Evolutionary conservation across 2,888 invertebrate genomes (phyloP).

Genomic region (Hyposoter didymator): DNA sequence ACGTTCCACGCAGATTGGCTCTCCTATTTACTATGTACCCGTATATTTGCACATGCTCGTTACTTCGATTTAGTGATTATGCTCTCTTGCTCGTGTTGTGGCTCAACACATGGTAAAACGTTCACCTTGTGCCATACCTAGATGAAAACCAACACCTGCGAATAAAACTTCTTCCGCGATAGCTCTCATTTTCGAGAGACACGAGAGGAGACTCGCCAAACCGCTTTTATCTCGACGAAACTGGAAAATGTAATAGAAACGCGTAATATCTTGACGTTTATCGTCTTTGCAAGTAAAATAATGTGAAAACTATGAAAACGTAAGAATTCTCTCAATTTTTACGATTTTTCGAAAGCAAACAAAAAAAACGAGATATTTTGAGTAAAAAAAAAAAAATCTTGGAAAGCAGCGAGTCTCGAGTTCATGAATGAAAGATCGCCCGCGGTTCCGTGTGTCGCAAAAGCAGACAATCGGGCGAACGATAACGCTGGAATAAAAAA

Average conservation of each 20-base stretch:
- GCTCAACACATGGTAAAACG: not conserved
- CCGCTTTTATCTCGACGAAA: slow-evolving; percentile 51
- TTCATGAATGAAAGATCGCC: not conserved
- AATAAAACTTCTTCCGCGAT: slow-evolving; percentile 11
- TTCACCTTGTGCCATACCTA: slow-evolving; percentile 42
- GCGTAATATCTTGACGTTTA: slow-evolving; percentile 2
- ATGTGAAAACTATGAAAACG: not conserved
- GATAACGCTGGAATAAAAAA: not conserved
- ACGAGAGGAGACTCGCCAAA: not conserved
- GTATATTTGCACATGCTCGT: slow-evolving; percentile 71
- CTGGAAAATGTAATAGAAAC: slow-evolving; percentile 39
- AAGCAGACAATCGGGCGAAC: not conserved
- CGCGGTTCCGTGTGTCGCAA: not conserved
- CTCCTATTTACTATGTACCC: slow-evolving; percentile 69
- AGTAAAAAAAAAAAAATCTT: not conserved
- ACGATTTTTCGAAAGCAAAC: not conserved
- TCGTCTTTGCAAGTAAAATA: slow-evolving; percentile 20
- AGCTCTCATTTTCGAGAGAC: slow-evolving; percentile 36
- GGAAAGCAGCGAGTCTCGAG: not conserved
- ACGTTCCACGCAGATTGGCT: slow-evolving; percentile 46
- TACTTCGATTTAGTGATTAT: slow-evolving; percentile 68
- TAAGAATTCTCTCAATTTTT: not conserved
- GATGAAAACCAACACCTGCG: slow-evolving; percentile 28
- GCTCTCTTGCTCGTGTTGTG: slow-evolving; percentile 16
- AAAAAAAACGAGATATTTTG: not conserved